A percentile compares a stretch with the other conserved stretches of the same genome.
Evolutionary conservation across 2,888 invertebrate species (phyloP).

Genomic region (Chloromyia formosa): DNA sequence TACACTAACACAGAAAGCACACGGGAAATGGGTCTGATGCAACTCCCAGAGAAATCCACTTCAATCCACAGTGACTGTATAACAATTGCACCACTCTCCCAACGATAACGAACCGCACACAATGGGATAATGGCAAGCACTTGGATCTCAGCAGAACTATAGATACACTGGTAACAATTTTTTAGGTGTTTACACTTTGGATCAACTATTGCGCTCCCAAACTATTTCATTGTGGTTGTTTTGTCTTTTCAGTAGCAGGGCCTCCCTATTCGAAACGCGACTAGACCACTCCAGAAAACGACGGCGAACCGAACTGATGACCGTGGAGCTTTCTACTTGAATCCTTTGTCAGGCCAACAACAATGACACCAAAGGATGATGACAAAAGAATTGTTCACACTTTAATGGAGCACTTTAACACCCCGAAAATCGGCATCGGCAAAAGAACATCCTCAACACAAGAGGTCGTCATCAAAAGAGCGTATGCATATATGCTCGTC

Average conservation of each 20-base stretch:
- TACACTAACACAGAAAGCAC: too few relatives aligned
- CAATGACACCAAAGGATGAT: not conserved
- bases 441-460: conserved; percentile 29
- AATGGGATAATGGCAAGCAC: too few relatives aligned
- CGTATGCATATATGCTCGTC: not conserved
- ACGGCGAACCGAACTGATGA: not conserved
- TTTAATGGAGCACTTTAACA: conserved; percentile 26
- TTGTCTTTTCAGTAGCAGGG: conserved; percentile 9
- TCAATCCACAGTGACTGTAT: too few relatives aligned
- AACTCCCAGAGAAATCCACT: too few relatives aligned
- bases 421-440: conserved; percentile 16
- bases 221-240: conserved; percentile 7
- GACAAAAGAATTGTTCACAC: conserved; percentile 18
- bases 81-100: too few relatives aligned
- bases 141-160: too few relatives aligned
- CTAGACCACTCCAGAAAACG: not conserved
- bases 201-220: too few relatives aligned
- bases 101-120: too few relatives aligned
- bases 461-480: conserved; percentile 5
- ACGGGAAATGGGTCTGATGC: too few relatives aligned
- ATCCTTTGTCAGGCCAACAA: conserved; percentile 15
- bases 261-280: too few relatives aligned
- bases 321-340: conserved; percentile 15
- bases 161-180: not conserved
- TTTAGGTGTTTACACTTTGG: conserved; percentile 3